Evolutionary conservation across 2,797 vertebrate genomes (phyloP).

Genomic region (Acanthornis magna): DNA sequence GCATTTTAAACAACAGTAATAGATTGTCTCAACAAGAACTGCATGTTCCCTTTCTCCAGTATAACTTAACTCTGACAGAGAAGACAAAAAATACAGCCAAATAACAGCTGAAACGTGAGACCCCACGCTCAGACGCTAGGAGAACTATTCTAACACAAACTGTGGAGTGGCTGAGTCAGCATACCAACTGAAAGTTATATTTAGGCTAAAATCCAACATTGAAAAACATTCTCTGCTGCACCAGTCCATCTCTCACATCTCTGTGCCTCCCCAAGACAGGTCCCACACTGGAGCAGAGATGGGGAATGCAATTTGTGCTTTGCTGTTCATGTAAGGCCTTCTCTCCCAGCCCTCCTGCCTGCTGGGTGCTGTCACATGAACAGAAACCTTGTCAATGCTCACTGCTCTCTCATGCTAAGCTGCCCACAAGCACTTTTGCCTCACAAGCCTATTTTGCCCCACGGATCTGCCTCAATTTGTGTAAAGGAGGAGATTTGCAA

Average conservation of each 20-base stretch:
- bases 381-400: slow-evolving; percentile 12
- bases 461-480: slow-evolving; percentile 37
- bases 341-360: background rate
- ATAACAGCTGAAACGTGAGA: slow-evolving; percentile 39
- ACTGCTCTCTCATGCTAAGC: background rate
- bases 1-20: slow-evolving; percentile 59
- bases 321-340: background rate
- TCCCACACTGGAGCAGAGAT: background rate
- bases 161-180: slow-evolving; percentile 71
- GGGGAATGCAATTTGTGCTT: background rate
- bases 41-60: slow-evolving; percentile 31
- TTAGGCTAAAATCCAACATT: slow-evolving; percentile 41
- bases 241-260: background rate
- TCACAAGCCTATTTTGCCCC: slow-evolving; percentile 42
- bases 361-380: background rate
- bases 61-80: slow-evolving; percentile 43
- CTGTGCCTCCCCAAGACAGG: background rate
- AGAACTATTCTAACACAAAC: slow-evolving; percentile 42
- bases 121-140: slow-evolving; percentile 6
- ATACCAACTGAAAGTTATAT: slow-evolving; percentile 25
- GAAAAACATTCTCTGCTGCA: slow-evolving; percentile 32
- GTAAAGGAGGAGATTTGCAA: slow-evolving; percentile 66
- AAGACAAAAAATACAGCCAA: background rate
- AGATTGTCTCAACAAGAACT: slow-evolving; percentile 62
- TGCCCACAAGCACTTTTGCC: background rate